Base-by-base conservation (phyloP, 1,140 invertebrate genomes). In the Bacillus rossius region DNA sequence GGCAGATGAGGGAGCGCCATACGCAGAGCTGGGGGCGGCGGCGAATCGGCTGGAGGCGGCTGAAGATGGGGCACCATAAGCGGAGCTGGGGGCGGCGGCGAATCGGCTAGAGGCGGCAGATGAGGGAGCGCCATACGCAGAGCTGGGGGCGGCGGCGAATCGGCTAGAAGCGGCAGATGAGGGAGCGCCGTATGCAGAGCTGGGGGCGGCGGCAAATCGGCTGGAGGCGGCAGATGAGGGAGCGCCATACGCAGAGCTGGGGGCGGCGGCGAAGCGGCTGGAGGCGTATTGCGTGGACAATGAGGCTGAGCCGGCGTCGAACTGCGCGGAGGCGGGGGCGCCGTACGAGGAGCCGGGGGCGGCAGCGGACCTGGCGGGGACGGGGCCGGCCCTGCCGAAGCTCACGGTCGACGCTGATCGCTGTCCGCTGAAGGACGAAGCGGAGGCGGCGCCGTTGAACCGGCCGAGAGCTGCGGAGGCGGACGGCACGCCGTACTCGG, bases 171-270 rank as follows among this genome's bases (percentile, higher is more conserved):
- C 53, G 29, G 29, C 29, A 7, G 5, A 7, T 3, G 37, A 23
- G 16, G 59, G 59, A 16, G 20, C 23, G 13, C 61, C 62, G 29
- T 59, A 62, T 16, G 55, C 43, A 2, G 51, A 38, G 16, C 54
- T 41, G 2, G 53, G 56, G 4, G 29, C 4, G 10, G 29, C 29
- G 10, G 22, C 4, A 51, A 51, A 51, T 8, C 49, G 20, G 34
- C 26, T 19, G 23, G 26, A 5, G n/a, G 50, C 13, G n/a, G n/a
- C n/a, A 3, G 1, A 25, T 7, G 26, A n/a, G 3, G 37, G 17
- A 10, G 22, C 29, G 3, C 8, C 41, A 3, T 34, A 42, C 8
- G 25, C 10, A 8, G 48, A n/a, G 23, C 23, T 29, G 7, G 52
- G 7, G 10, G 4, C 2, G 10, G 29, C 29, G 19, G 34, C 52